Base-by-base conservation (phyloP, 2,797 vertebrate species). In the Molossus molossus region DNA sequence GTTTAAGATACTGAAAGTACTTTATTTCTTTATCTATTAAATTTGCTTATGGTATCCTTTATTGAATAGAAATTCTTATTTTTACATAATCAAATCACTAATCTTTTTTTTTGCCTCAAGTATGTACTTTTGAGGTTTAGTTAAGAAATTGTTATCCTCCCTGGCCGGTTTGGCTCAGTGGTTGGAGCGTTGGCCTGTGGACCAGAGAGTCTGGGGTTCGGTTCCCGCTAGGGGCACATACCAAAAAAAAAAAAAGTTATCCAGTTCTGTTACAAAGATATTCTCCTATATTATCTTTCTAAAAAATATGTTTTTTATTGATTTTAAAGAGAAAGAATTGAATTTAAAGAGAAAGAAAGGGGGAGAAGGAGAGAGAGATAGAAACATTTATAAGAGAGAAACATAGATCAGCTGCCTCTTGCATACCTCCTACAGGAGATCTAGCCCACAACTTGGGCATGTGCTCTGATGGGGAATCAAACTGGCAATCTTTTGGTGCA, bases 61-160 rank as follows among this genome's bases (percentile, higher is more conserved):
- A 93, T 37, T 82, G 29, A 94, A 82, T 29, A 79, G 4, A 93
- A 94, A 92, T 92, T 76, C 25, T 91, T 45, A 33, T 76, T 94
- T 94, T 93, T 92, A 85, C 82, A 48, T 67, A 87, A 76, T 48
- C n/a, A 96, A 83, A 58, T 80, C 15, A 87, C 72, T 87, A 88
- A 80, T 70, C 25, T 83, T 90, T 90, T 79, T 33, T 21, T 73
- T 73, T 87, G 40, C 8, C 6, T 25, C 84, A 33, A n/a, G 5
- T 82, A 69, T 79, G 23, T 79, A 73, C 23, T 93, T 94, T 33
- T 86, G 40, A 91, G 12, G 18, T 97, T 95, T 94, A 45, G 23
- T 94, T 69, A 94, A 95, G 29, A 45, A 90, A 85, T 82, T 69
- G 7, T 45, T 93, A 58, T 93, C 23, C 69, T 33, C 33, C 33